Conservation (phyloP, 2,888 invertebrate genomes). For the Hypselothyrea guttata region DNA sequence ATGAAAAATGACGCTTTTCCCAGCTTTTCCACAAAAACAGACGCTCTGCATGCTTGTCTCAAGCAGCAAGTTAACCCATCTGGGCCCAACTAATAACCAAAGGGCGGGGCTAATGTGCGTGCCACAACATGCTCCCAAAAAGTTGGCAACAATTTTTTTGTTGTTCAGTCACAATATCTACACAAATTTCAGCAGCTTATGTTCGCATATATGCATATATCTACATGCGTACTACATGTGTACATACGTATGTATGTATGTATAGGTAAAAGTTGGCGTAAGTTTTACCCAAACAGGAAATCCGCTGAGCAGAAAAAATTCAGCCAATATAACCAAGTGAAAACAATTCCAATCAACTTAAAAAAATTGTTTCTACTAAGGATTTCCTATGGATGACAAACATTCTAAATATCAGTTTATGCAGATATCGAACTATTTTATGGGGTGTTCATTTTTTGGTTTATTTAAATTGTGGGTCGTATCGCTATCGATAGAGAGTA, state of each 20-base stretch:
- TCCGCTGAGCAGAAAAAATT: conserved; percentile 35
- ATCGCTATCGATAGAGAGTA: no score
- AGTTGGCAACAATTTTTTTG: conserved; percentile 45
- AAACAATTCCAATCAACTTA: no score
- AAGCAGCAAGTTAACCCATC: conserved; percentile 36
- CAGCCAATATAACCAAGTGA: no score
- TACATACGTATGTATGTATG: no score
- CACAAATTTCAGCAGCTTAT: conserved; percentile 22
- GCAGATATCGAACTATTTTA: no score
- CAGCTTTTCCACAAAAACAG: no score
- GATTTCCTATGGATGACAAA: no score
- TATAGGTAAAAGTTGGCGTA: not conserved
- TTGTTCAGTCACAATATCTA: conserved; percentile 38
- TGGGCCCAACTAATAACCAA: conserved; percentile 55
- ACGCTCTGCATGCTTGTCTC: conserved; percentile 13
- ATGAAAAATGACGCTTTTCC: conserved; percentile 60
- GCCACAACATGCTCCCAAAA: conserved; percentile 27
- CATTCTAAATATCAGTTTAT: no score
- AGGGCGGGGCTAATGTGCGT: conserved; percentile 43
- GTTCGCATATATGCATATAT: conserved; percentile 6
- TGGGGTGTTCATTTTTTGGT: no score
- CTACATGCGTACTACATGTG: no score
- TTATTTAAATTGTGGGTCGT: no score
- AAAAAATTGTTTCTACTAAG: no score
- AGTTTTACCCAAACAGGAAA: conserved; percentile 35